A percentile compares a stretch with the other conserved stretches of the same genome.
phyloP scores from a whole-genome alignment of 2,797 vertebrate species.

The Diglossa cyanea region DNA sequence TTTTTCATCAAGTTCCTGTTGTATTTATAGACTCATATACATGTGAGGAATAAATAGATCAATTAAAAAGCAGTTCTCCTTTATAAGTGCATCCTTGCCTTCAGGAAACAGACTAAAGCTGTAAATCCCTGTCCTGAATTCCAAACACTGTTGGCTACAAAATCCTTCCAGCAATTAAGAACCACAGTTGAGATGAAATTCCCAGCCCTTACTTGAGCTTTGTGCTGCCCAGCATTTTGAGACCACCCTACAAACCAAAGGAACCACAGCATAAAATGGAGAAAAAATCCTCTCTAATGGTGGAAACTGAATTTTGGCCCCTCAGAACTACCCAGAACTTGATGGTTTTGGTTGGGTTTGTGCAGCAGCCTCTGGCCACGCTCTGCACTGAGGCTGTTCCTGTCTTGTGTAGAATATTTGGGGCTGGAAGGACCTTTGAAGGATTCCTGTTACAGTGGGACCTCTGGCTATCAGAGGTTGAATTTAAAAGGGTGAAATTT shows the following conservation, averaged over 20 bases:
- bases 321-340: accelerated
- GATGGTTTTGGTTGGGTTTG: neutral
- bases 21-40: accelerated
- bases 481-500: neutral
- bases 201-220: neutral
- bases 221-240: neutral
- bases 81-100: neutral
- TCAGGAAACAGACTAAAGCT: neutral
- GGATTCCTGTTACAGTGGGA: neutral
- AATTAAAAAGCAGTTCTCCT: neutral
- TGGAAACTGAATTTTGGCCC: neutral
- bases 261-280: neutral
- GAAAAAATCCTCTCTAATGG: neutral
- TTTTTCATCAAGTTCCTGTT: neutral
- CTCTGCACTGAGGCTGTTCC: neutral
- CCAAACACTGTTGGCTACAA: neutral
- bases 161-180: neutral
- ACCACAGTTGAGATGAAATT: neutral
- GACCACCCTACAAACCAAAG: neutral
- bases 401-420: neutral
- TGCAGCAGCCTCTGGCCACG: neutral
- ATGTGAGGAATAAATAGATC: accelerated
- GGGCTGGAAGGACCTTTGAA: neutral
- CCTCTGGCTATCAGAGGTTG: neutral
- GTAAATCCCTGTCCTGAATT: neutral